These are phyloP conservation scores for Episyrphus balteatus DNA, from an alignment of 1,140 invertebrate species.

Conservation along the genomic window DNA sequence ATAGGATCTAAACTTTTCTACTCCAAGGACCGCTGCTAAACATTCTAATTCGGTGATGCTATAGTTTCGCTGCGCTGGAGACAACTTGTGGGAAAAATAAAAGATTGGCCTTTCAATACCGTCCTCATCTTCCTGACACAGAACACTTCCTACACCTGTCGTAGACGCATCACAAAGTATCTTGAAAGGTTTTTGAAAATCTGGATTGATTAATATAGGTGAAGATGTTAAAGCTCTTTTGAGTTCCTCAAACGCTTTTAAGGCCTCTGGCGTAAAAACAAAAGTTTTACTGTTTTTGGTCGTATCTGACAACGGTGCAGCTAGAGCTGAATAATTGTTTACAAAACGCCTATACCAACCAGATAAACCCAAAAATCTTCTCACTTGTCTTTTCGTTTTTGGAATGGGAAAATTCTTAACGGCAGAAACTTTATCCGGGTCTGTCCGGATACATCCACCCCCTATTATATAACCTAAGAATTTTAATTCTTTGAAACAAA, in stretches of 20 bases:
- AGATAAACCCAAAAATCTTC: conserved; percentile 36
- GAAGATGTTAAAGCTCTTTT: conserved; percentile 3
- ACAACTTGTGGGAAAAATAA: conserved; percentile 14
- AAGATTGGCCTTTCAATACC: conserved; percentile 12
- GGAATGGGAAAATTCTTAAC: background rate
- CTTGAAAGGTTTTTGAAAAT: conserved; percentile 9
- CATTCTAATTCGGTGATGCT: conserved; percentile 13
- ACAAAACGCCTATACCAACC: conserved; percentile 31
- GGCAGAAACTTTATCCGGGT: conserved; percentile 19
- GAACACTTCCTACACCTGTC: conserved; percentile 6
- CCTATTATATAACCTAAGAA: conserved; percentile 17
- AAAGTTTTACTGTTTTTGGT: background rate
- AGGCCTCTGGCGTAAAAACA: background rate
- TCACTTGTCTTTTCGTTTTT: conserved; percentile 21
- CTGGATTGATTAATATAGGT: conserved; percentile 1
- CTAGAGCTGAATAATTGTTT: conserved; percentile 14
- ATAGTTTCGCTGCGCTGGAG: conserved; percentile 14
- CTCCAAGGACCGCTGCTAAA: conserved; percentile 6
- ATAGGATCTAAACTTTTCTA: conserved; percentile 8
- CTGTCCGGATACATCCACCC: conserved; percentile 17
- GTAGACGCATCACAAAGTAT: conserved; percentile 12
- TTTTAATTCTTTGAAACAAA: conserved; percentile 10
- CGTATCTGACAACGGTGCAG: background rate
- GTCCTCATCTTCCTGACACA: conserved; percentile 7
- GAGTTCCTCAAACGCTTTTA: background rate